These are phyloP conservation scores for Chymomyza procnemis DNA, from an alignment of 2,888 invertebrate species.

Conservation along the genomic window DNA sequence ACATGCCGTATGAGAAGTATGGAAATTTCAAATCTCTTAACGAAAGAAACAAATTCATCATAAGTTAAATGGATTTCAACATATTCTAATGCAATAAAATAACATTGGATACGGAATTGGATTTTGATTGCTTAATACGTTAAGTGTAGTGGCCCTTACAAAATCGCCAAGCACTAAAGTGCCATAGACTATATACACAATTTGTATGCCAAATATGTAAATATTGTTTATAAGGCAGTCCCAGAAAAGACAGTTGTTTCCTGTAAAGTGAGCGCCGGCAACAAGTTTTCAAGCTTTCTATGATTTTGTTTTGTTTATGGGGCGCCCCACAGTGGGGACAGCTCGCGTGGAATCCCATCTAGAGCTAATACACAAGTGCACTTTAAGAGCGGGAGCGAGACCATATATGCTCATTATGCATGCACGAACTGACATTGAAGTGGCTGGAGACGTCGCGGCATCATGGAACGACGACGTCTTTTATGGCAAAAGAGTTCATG, in stretches of 20 bases:
- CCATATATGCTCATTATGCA: constrained; percentile 57
- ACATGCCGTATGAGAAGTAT: not conserved
- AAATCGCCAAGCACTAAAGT: constrained; percentile 32
- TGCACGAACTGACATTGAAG: constrained; percentile 68
- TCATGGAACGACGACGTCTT: not conserved
- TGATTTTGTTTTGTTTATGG: constrained; percentile 27
- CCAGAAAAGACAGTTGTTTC: constrained; percentile 59
- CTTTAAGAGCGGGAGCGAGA: constrained; percentile 13
- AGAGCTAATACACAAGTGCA: not conserved
- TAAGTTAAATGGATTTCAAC: constrained; percentile 59
- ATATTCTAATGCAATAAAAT: constrained; percentile 31
- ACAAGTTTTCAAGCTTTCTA: not conserved
- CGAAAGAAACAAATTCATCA: constrained; percentile 44
- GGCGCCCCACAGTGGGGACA: constrained; percentile 46
- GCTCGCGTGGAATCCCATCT: constrained; percentile 41
- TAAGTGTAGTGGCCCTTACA: constrained; percentile 36
- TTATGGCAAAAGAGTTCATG: constrained; percentile 33
- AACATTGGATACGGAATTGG: not conserved
- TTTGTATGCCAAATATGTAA: not conserved
- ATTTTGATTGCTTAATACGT: constrained; percentile 31
- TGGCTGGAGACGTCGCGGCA: constrained; percentile 47
- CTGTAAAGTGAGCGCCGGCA: constrained; percentile 37
- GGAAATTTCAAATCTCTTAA: constrained; percentile 12
- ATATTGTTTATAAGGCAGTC: not conserved
- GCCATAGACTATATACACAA: not conserved